Conservation (phyloP, 2,888 invertebrate species). For the Agrotis puta region DNA sequence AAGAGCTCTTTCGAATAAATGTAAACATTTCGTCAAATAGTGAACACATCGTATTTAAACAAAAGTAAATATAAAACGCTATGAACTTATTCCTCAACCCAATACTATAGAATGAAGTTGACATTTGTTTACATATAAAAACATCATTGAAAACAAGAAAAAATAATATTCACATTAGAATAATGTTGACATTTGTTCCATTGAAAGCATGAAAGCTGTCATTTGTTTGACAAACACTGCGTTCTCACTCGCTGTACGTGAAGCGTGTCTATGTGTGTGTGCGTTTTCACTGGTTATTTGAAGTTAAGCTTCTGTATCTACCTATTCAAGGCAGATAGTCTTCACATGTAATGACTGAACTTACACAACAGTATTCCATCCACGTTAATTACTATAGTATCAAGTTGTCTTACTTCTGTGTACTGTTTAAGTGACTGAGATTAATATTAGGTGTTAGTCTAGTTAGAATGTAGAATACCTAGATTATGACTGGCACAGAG, state of each 20-base stretch:
- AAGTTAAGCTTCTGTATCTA: background rate
- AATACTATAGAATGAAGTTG: background rate
- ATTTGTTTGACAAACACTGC: too few relatives aligned
- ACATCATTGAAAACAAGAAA: background rate
- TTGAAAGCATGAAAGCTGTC: too few relatives aligned
- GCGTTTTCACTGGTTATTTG: background rate
- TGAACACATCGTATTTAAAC: too few relatives aligned
- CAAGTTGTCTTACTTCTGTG: slow-evolving; percentile 42
- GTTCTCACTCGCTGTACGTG: background rate
- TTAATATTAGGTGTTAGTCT: slow-evolving; percentile 8
- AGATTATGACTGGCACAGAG: background rate
- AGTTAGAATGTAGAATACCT: background rate
- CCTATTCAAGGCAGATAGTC: background rate
- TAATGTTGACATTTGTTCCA: background rate
- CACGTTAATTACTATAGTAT: slow-evolving; percentile 25
- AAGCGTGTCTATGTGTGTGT: background rate
- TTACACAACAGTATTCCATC: slow-evolving; percentile 30
- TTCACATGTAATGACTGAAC: slow-evolving; percentile 31
- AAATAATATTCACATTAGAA: background rate
- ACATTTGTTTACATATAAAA: background rate
- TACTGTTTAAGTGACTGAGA: slow-evolving; percentile 5
- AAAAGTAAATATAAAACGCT: too few relatives aligned
- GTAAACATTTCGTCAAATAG: too few relatives aligned
- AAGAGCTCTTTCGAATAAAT: too few relatives aligned
- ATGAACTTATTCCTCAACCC: too few relatives aligned